Evolutionary conservation across 2,113 vertebrate species (phyloP), one percentile per base, ranked within the genome.

Genomic region (Thamnaconus septentrionalis): DNA sequence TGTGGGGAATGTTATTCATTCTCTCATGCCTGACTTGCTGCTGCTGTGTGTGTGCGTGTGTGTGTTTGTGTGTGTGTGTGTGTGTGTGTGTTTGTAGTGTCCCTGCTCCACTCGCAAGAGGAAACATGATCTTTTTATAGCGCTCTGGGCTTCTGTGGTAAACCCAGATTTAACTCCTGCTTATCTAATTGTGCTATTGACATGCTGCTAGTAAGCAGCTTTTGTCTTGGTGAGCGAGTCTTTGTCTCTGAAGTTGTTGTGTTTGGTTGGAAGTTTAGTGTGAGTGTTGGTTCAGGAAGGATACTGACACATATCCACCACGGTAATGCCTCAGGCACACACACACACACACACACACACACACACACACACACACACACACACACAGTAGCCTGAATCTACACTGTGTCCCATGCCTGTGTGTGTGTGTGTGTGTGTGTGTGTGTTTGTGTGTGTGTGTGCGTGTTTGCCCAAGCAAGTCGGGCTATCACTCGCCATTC

Each of bases 1-100:
- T 82, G 73, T 82, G 79, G 66, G 69, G 61, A 83, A 82, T 83
- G 81, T 74, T 84, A 79, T 84, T 85, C 80, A 78, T 69, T 75
- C 69, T 58, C 46, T 85, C 64, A 70, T 78, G 75, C 62, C 64
- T 76, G 64, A 78, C 83, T 68, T 70, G 44, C 45, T 8, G 5
- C 59, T 66, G 63, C 70, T 63, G 9, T 5, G 10, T 8, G 11
- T 6, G 5, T 10, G 11, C 5, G 18, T 40, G 53, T 4, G 53
- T 8, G 8, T 51, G 49, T n/a, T 10, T 51, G 49, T 51, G 49
- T 51, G 49, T 11, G 49, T 11, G 49, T 51, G 49, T 12, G 8
- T 11, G 10, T 12, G 49, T 51, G 49, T 12, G 49, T 12, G 39
- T 73, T 67, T 64, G 53, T 71, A 46, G 60, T 63, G 69, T 71